phyloP scores from a whole-genome alignment of 1,140 invertebrate species.

The Pristionchus pacificus region DNA sequence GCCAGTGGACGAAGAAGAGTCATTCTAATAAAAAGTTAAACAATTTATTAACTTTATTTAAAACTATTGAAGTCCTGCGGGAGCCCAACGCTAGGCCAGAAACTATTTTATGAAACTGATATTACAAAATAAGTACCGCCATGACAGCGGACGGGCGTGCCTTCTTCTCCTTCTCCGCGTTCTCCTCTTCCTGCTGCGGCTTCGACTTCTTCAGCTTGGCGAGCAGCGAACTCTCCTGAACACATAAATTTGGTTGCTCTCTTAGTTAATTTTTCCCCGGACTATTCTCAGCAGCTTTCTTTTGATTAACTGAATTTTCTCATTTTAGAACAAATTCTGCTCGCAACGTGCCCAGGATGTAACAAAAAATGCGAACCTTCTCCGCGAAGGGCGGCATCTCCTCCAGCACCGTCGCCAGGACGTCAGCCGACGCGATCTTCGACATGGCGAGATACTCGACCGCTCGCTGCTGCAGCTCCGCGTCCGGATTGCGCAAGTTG shows the following conservation, averaged over 20 bases:
- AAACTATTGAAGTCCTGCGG: no score
- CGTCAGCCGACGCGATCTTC: conserved; percentile 90
- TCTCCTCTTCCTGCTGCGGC: conserved; percentile 65
- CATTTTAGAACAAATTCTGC: not conserved
- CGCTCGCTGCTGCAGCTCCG: conserved; percentile 93
- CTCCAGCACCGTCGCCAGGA: conserved; percentile 78
- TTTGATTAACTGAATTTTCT: no score
- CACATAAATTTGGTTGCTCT: no score
- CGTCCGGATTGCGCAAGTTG: conserved; percentile 92
- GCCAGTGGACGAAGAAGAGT: no score
- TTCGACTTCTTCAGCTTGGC: conserved; percentile 90
- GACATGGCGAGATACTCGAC: conserved; percentile 95
- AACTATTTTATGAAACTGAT: no score
- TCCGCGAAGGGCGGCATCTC: conserved; percentile 99
- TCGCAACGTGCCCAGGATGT: not conserved
- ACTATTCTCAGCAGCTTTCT: no score
- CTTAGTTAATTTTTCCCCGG: no score
- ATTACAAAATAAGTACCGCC: no score
- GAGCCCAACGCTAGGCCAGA: no score
- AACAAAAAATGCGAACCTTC: conserved; percentile 59
- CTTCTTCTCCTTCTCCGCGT: conserved; percentile 52
- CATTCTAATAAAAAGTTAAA: no score
- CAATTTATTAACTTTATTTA: no score
- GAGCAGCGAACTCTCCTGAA: conserved; percentile 80
- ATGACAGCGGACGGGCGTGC: conserved; percentile 52